A percentile compares a stretch with the other conserved stretches of the same genome.
Evolutionary conservation across 2,113 vertebrate genomes (phyloP).

Genomic region (Tachysurus vachellii): DNA sequence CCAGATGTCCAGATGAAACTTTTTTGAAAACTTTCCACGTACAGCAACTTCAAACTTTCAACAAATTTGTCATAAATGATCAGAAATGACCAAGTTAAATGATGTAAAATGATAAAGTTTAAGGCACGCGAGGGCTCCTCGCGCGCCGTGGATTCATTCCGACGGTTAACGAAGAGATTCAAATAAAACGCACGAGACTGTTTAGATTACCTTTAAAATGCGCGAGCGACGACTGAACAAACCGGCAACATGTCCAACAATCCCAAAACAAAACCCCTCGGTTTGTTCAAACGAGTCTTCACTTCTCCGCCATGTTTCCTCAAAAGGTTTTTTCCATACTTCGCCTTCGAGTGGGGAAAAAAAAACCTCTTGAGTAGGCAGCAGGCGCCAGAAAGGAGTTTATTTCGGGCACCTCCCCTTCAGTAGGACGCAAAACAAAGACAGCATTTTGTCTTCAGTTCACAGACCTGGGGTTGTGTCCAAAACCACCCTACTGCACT

Average conservation of each 20-base stretch:
- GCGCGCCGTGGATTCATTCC: neutral
- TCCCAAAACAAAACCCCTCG: neutral
- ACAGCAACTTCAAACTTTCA: no score
- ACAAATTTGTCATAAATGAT: neutral
- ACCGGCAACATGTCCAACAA: neutral
- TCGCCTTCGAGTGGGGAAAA: neutral
- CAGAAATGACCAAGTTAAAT: no score
- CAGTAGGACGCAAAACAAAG: conserved; percentile 7
- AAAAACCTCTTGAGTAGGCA: neutral
- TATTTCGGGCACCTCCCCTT: conserved; percentile 7
- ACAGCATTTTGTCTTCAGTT: neutral
- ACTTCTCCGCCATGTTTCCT: conserved; percentile 50
- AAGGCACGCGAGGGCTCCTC: neutral
- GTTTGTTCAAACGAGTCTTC: neutral
- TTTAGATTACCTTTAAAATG: conserved; percentile 17
- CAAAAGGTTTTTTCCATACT: conserved; percentile 31
- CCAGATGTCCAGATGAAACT: neutral
- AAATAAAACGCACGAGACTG: conserved; percentile 14
- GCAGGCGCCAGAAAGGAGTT: conserved; percentile 4
- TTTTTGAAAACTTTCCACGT: neutral
- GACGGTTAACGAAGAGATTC: neutral
- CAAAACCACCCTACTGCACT: neutral
- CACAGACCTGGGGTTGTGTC: neutral
- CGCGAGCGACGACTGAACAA: neutral
- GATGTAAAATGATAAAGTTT: neutral